Evolutionary conservation across 2,888 invertebrate genomes (phyloP).

Genomic region (Himalopsyche kuldschensis): DNA sequence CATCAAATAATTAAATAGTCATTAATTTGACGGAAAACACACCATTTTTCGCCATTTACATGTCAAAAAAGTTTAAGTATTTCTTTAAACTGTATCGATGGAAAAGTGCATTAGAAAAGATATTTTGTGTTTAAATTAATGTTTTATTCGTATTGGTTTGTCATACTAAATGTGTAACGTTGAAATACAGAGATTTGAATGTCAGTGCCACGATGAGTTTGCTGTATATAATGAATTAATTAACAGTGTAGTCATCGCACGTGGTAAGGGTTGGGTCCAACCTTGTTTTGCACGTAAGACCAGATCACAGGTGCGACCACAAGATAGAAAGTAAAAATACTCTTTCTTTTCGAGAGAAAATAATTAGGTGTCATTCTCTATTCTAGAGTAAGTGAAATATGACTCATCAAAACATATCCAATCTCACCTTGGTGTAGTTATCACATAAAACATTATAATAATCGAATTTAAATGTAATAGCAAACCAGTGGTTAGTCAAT

Average conservation of each 20-base stretch:
- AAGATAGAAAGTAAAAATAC: slow-evolving; percentile 23
- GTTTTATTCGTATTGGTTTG: no score
- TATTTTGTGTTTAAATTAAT: no score
- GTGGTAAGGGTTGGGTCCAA: slow-evolving; percentile 17
- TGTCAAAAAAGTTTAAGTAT: no score
- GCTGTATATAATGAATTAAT: no score
- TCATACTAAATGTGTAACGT: no score
- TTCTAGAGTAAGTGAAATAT: not conserved
- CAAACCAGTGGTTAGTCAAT: not conserved
- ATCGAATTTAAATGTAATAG: slow-evolving; percentile 9
- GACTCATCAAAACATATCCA: not conserved
- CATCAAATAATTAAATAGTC: no score
- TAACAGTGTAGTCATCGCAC: not conserved
- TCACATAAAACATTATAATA: slow-evolving; percentile 5
- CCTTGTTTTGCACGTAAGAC: slow-evolving; percentile 6
- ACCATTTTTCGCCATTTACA: no score
- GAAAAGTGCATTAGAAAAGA: no score
- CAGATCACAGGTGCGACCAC: slow-evolving; percentile 7
- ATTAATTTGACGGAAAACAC: no score
- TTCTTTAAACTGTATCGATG: no score
- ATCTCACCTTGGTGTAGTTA: not conserved
- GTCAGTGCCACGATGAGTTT: no score
- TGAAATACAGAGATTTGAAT: no score
- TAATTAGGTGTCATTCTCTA: not conserved
- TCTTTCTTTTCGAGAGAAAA: not conserved